phyloP scores from a whole-genome alignment of 2,113 vertebrate species.

The Synchiropus splendidus region DNA sequence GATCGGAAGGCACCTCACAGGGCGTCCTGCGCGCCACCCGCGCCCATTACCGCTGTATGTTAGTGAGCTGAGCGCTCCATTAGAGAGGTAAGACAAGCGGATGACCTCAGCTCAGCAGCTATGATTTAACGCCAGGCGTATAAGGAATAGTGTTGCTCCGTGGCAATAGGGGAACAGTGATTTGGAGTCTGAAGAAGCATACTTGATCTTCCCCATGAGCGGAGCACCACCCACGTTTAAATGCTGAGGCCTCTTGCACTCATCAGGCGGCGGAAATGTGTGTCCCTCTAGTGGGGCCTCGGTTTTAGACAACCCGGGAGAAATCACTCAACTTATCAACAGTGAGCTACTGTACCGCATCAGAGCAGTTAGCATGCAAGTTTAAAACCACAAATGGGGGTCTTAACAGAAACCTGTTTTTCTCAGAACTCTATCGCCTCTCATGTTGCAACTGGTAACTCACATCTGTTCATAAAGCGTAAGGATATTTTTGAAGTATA shows the following conservation, averaged over 20 bases:
- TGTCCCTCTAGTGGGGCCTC: slow-evolving; percentile 42
- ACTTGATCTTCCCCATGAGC: slow-evolving; percentile 63
- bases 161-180: slow-evolving; percentile 47
- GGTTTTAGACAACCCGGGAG: slow-evolving; percentile 52
- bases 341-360: slow-evolving; percentile 57
- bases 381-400: slow-evolving; percentile 23
- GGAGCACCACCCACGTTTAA: slow-evolving; percentile 52
- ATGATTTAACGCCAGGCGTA: slow-evolving; percentile 55
- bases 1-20: slow-evolving; percentile 42
- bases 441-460: too few relatives aligned
- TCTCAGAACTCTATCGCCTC: too few relatives aligned
- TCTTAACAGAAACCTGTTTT: too few relatives aligned
- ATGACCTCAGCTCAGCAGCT: slow-evolving; percentile 56
- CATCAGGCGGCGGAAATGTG: slow-evolving; percentile 61
- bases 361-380: slow-evolving; percentile 34
- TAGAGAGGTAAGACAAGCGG: slow-evolving; percentile 44
- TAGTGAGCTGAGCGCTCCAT: slow-evolving; percentile 54
- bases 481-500: too few relatives aligned
- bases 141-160: slow-evolving; percentile 41
- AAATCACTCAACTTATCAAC: slow-evolving; percentile 64
- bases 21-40: slow-evolving; percentile 35
- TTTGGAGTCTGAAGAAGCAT: slow-evolving; percentile 56
- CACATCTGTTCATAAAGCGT: too few relatives aligned
- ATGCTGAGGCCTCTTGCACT: slow-evolving; percentile 45
- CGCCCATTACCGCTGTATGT: slow-evolving; percentile 54